Percentiles rank a stretch among this genome's conserved stretches.
Conservation (phyloP, 2,888 invertebrate genomes). For the Callyntrura sp. region DNA sequence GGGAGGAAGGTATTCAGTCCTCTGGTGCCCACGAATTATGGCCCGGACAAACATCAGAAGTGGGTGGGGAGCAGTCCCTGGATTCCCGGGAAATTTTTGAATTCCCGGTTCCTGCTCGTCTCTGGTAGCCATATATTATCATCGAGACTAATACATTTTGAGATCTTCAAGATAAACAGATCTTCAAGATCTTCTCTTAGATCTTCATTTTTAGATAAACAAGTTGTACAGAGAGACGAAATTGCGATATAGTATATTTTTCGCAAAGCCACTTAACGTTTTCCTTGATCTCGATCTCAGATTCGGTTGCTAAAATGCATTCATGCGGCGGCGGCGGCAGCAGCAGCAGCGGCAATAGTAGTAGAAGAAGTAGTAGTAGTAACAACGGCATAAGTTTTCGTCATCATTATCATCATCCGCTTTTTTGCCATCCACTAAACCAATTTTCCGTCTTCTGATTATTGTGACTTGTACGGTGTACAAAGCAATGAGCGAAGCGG, state of each 20-base stretch:
- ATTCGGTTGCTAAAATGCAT: conserved; percentile 24
- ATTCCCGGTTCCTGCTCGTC: not conserved
- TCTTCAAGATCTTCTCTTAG: too few species aligned
- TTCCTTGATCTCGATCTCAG: conserved; percentile 65
- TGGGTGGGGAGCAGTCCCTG: too few species aligned
- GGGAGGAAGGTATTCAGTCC: too few species aligned
- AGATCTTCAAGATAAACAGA: conserved; percentile 47
- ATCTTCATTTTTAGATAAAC: conserved; percentile 49
- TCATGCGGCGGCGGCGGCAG: conserved; percentile 1
- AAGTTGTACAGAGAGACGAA: conserved; percentile 28
- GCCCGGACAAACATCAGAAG: too few species aligned
- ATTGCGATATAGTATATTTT: conserved; percentile 42
- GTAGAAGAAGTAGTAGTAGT: not conserved
- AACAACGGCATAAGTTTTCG: not conserved
- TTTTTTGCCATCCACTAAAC: conserved; percentile 39
- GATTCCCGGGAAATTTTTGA: too few species aligned
- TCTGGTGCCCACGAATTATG: too few species aligned
- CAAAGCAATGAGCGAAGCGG: not conserved
- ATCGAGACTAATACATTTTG: conserved; percentile 14
- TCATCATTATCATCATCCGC: conserved; percentile 46
- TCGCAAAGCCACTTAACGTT: conserved; percentile 50
- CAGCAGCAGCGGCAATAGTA: not conserved
- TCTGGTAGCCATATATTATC: not conserved
- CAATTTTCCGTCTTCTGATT: conserved; percentile 40
- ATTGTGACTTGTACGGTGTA: not conserved